phyloP scores from a whole-genome alignment of 1,140 invertebrate species.

The Aphaenogaster rudis region DNA sequence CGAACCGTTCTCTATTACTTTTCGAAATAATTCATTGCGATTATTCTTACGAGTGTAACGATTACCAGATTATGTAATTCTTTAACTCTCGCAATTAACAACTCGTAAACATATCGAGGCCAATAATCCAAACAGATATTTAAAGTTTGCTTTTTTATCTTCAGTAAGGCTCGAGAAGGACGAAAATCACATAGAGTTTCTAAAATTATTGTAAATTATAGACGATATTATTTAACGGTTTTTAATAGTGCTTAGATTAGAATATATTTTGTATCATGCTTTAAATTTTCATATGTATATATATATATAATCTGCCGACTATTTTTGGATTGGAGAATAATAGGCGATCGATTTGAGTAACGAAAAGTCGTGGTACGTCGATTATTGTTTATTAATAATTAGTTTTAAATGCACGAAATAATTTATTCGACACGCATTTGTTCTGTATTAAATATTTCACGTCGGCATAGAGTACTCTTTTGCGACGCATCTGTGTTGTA shows the following conservation, averaged over 20 bases:
- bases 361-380: background rate
- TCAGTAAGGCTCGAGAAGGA: background rate
- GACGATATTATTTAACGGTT: background rate
- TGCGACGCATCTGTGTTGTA: background rate
- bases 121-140: background rate
- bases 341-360: background rate
- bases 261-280: background rate
- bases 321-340: background rate
- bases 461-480: background rate
- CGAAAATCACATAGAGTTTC: background rate
- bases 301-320: background rate
- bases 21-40: background rate
- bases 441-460: background rate
- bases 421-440: background rate
- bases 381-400: background rate
- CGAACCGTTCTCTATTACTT: background rate
- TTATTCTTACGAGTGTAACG: background rate
- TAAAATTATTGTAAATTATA: background rate
- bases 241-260: background rate
- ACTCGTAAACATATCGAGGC: background rate
- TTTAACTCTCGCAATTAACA: background rate
- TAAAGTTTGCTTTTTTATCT: background rate
- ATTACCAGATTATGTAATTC: background rate
- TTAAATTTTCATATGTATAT: background rate
- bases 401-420: background rate